Evolutionary conservation across 2,797 vertebrate species (phyloP).

Genomic region (Borostomias antarcticus): DNA sequence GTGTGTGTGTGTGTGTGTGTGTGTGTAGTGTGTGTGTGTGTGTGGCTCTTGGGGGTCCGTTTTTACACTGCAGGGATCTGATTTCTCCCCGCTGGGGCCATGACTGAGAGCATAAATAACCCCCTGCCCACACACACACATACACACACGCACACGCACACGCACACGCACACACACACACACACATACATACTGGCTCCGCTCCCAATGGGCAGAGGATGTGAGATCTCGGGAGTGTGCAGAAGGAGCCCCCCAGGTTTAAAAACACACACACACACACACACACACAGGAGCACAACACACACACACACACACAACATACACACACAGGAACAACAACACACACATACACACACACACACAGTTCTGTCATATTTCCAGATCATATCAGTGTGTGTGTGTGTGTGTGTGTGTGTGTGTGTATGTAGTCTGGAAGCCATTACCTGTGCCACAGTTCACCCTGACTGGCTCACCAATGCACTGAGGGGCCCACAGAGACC

Average conservation of each 20-base stretch:
- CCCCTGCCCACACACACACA: slow-evolving; percentile 16
- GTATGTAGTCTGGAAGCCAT: slow-evolving; percentile 66
- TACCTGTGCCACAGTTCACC: no score
- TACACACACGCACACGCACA: slow-evolving; percentile 13
- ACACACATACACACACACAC: neutral
- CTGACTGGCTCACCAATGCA: no score
- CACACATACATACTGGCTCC: slow-evolving; percentile 24
- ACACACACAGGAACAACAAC: neutral
- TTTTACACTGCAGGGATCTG: slow-evolving; percentile 52
- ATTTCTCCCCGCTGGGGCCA: slow-evolving; percentile 58
- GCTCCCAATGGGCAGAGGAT: slow-evolving; percentile 54
- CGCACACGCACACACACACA: slow-evolving; percentile 25
- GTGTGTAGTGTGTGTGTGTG: no score
- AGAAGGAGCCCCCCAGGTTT: slow-evolving; percentile 42
- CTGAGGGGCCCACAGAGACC: no score
- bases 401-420: slow-evolving; percentile 18
- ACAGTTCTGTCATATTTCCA: slow-evolving; percentile 56
- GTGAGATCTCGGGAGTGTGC: slow-evolving; percentile 43
- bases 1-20: no score
- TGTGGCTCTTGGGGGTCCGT: slow-evolving; percentile 32
- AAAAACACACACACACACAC: no score
- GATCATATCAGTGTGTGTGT: slow-evolving; percentile 26
- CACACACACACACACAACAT: neutral
- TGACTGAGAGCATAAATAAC: slow-evolving; percentile 74
- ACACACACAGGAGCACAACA: no score